phyloP scores from a whole-genome alignment of 2,113 vertebrate species.

The Pontoporia blainvillei region DNA sequence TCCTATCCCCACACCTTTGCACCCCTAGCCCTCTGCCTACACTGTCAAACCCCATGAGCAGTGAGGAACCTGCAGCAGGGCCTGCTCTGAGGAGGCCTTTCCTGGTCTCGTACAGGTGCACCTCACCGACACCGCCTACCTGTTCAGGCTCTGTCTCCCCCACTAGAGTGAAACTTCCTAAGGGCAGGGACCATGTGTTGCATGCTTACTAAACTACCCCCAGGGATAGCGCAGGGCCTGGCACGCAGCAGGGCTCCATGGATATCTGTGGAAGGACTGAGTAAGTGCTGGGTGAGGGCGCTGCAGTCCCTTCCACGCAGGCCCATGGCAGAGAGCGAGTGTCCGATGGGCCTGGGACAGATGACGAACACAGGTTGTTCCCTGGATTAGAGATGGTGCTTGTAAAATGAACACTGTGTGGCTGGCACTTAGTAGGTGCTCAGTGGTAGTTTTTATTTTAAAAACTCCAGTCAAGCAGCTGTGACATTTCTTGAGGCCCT shows the following conservation, averaged over 20 bases:
- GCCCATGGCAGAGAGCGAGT: not conserved
- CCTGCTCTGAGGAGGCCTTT: not conserved
- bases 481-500: not conserved
- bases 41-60: not conserved
- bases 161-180: not conserved
- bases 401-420: not conserved
- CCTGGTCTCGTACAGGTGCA: not conserved
- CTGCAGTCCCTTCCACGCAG: not conserved
- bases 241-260: not conserved
- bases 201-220: not conserved
- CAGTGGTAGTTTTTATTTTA: not conserved
- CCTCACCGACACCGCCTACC: not conserved
- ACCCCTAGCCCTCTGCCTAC: not conserved
- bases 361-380: not conserved
- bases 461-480: not conserved
- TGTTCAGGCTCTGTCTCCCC: not conserved
- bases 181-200: not conserved
- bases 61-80: not conserved
- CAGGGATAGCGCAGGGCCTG: not conserved
- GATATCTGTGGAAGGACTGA: not conserved
- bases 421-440: not conserved
- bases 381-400: not conserved
- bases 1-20: not conserved
- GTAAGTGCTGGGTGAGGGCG: accelerated
- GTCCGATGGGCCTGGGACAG: not conserved